These are phyloP conservation scores for Panthera leo DNA, from an alignment of 2,113 vertebrate genomes.

Conservation along the genomic window DNA sequence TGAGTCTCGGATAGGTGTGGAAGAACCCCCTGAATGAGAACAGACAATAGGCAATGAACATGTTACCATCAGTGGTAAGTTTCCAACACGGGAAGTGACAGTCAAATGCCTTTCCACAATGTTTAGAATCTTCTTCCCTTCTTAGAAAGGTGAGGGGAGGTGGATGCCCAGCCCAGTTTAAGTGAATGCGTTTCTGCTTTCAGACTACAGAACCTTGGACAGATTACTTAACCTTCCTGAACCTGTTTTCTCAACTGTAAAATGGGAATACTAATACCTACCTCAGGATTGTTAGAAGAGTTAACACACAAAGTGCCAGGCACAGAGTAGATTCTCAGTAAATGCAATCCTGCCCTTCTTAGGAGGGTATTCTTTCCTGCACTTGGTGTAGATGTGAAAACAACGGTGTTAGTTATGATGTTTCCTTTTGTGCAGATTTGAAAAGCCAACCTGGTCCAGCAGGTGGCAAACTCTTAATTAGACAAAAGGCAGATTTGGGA, in stretches of 20 bases:
- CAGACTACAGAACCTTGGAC: background rate
- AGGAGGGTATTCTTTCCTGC: background rate
- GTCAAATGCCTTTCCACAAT: background rate
- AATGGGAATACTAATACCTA: background rate
- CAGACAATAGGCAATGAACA: background rate
- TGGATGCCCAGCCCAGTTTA: background rate
- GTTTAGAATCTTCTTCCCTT: background rate
- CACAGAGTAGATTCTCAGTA: background rate
- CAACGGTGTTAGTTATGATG: background rate
- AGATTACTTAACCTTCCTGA: background rate
- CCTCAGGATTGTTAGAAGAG: background rate
- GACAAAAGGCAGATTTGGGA: background rate
- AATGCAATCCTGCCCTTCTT: background rate
- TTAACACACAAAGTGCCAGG: background rate
- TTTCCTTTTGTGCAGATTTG: background rate
- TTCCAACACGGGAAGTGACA: background rate
- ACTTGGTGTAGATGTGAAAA: background rate
- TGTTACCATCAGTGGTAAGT: background rate
- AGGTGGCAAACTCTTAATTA: background rate
- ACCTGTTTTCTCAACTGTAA: background rate
- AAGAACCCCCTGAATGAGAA: background rate
- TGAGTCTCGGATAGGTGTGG: background rate
- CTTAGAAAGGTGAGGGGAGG: background rate
- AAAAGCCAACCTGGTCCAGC: background rate
- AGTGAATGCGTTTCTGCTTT: background rate